Base-by-base conservation (phyloP, 2,797 vertebrate genomes). In the Phyllotis vaccarum region DNA sequence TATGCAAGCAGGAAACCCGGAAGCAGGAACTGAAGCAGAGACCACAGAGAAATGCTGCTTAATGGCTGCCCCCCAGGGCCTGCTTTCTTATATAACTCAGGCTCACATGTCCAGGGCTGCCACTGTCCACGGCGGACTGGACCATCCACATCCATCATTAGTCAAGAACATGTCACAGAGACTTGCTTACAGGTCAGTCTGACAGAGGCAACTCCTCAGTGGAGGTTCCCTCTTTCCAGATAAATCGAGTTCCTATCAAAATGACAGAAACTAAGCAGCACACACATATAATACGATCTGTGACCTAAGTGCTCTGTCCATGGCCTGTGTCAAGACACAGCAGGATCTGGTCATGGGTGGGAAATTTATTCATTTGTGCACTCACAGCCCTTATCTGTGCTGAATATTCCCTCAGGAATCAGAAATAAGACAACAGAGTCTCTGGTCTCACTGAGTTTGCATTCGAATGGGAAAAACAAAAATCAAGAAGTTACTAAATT, bases 401-500 rank as follows among this genome's bases (percentile, higher is more conserved):
- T 13, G 12, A 93, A 52, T 37, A 83, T 56, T 89, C 49, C 46
- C 16, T 58, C 56, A 95, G 88, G 34, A 54, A 75, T 52, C 75
- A 34, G 58, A 83, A 90, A 17, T 46, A 58, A 93, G 56, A 54
- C 27, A 75, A 56, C 22, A 81, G 6, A 12, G 54, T 54, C 16
- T 91, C 34, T 46, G 17, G 27, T 29, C 88, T 86, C 54, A 37
- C 3, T 3, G 49, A 74, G 29, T 34, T 89, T 91, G 88, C 5
- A 52, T 70, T 80, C 43, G 78, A 80, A 66, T 17, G 11, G 82
- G 43, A 76, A 76, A 90, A 11, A 87, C 21, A 90, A 83, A 92
- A 70, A 70, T 83, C 29, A 75, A n/a, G 56, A 87, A 80, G 12
- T 79, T 56, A 88, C 8, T 70, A 81, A 94, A 93, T 56, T 74